phyloP scores from a whole-genome alignment of 2,113 vertebrate species.

The Indicator indicator region DNA sequence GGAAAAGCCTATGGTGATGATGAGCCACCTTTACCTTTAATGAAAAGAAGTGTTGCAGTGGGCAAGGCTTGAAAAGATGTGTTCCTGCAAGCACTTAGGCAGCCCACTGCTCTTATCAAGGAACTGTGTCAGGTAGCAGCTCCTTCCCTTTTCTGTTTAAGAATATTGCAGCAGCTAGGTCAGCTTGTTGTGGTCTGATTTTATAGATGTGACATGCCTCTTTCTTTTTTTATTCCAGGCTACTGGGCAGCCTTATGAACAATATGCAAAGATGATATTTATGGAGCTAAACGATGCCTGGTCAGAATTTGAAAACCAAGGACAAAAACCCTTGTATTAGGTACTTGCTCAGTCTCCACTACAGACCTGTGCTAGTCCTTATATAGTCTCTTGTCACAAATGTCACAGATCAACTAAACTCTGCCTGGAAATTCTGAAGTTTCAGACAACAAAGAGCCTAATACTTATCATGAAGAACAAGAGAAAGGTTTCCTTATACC shows the following conservation, averaged over 20 bases:
- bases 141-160: neutral
- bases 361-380: constrained; percentile 72
- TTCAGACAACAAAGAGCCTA: constrained; percentile 49
- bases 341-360: constrained; percentile 64
- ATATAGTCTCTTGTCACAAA: constrained; percentile 71
- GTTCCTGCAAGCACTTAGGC: neutral
- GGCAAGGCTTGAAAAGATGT: neutral
- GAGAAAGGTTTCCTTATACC: constrained; percentile 9
- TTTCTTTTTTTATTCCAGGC: constrained; percentile 80
- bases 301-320: constrained; percentile 99
- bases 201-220: constrained; percentile 17
- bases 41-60: too few relatives aligned
- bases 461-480: constrained; percentile 48
- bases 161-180: neutral
- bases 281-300: constrained; percentile 99
- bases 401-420: constrained; percentile 74
- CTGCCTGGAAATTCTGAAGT: constrained; percentile 53
- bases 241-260: constrained; percentile 97
- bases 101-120: neutral
- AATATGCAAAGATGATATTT: constrained; percentile 99
- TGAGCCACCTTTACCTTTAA: neutral
- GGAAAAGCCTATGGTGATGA: neutral
- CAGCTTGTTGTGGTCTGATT: neutral
- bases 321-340: constrained; percentile 96
- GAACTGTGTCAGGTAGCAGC: neutral